Base-by-base conservation (phyloP, 2,888 invertebrate genomes). In the Cataglyphis livida region DNA sequence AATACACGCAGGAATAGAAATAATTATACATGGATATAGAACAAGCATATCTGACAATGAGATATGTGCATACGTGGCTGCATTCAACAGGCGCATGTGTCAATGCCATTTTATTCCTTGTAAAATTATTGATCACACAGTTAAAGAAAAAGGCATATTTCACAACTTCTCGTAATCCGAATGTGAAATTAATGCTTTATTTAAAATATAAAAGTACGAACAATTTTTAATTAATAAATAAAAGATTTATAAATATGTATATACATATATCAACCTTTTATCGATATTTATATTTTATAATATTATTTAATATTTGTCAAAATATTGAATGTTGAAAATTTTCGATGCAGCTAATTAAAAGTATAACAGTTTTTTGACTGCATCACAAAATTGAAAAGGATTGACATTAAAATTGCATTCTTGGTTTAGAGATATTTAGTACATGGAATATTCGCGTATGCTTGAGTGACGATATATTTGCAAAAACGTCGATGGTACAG, bases 401-500 rank as follows among this genome's bases (percentile, higher is more conserved):
- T 38, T 6, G 15, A 28, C 38, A 21, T 32, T 32, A 38, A 41
- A 74, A 61, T 62, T 21, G 32, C 32, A 4, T 44, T 28, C 41
- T 1, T 10, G 3, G 6, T 6, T 25, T 4, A 41, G 32, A 44
- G 21, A 74, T 32, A 21, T 41, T 35, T 4, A 5, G 10, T 54
- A 71, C 1, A 25, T 28, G 38, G 35, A 25, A 32, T 44, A 71
- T 15, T 75, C 54, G 57, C 1, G 35, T 35, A 76, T 12, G 18
- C 41, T 54, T 41, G 59, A 18, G 28, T 38, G 51, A 38, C 66
- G 9, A 68, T 68, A 9, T 64, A 64, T 44, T 32, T 35, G 48
- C 38, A 79, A 51, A n/a, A 66, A 81, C 75, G 59, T 48, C 64
- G 10, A 32, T 32, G 5, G 18, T 15, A 35, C 54, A 35, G 21